These are phyloP conservation scores for Chionomys nivalis DNA, from an alignment of 2,113 vertebrate genomes.

Conservation along the genomic window DNA sequence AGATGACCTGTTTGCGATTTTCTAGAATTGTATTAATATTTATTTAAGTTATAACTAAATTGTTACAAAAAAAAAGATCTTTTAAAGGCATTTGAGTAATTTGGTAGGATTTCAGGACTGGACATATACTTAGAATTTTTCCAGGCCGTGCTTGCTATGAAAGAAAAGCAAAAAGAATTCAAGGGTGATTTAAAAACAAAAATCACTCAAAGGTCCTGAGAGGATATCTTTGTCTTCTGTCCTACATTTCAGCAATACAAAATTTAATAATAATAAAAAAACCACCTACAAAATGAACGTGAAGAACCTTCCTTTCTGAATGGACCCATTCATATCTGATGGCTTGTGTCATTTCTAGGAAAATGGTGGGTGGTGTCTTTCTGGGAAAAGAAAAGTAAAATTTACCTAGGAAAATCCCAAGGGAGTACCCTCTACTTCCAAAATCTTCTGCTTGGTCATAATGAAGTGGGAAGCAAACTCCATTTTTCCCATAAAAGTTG, in stretches of 20 bases:
- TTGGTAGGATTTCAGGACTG: background rate
- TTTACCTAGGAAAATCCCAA: slow-evolving; percentile 92
- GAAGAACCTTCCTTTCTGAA: background rate
- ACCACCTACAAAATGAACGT: background rate
- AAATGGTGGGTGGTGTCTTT: background rate
- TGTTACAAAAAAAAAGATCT: background rate
- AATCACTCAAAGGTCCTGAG: background rate
- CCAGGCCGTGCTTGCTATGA: background rate
- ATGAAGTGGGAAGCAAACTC: slow-evolving; percentile 92
- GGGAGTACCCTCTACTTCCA: slow-evolving; percentile 89
- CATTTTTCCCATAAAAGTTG: slow-evolving; percentile 92
- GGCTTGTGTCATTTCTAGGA: slow-evolving; percentile 1
- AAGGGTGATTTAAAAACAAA: background rate
- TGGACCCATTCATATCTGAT: background rate
- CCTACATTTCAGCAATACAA: slow-evolving; percentile 46
- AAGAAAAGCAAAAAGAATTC: background rate
- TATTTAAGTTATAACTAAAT: slow-evolving; percentile 44
- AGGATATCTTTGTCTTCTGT: background rate
- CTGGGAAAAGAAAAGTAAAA: slow-evolving; percentile 57
- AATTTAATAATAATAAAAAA: slow-evolving; percentile 46
- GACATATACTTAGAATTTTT: background rate
- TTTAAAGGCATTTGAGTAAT: background rate
- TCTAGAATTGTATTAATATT: slow-evolving; percentile 50
- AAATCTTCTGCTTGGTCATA: slow-evolving; percentile 89
- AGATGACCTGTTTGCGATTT: background rate